Conservation (phyloP, 2,797 vertebrate genomes). For the Anabacerthia variegaticeps region DNA sequence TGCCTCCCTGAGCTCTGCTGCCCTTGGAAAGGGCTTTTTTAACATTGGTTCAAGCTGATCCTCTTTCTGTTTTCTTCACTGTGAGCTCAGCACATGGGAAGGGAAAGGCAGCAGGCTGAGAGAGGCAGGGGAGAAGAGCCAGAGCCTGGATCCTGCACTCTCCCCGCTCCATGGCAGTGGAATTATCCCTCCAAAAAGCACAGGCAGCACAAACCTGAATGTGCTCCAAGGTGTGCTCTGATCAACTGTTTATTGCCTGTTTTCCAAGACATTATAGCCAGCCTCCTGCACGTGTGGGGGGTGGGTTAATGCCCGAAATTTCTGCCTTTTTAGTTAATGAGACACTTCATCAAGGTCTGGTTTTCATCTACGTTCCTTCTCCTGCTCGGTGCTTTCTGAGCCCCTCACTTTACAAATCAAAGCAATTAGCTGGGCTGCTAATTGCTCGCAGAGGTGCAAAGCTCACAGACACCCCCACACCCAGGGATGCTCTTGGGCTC, state of each 20-base stretch:
- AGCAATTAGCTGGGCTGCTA: conserved; percentile 30
- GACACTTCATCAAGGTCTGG: conserved; percentile 41
- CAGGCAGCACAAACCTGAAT: not conserved
- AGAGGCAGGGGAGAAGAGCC: not conserved
- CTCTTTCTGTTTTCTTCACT: not conserved
- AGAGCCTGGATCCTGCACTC: not conserved
- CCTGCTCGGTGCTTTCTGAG: not conserved
- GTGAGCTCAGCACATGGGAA: not conserved
- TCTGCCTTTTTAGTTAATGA: conserved; percentile 44
- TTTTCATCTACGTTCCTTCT: not conserved
- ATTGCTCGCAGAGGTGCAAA: not conserved
- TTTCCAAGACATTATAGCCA: not conserved
- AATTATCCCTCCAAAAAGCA: not conserved
- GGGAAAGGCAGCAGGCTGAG: not conserved
- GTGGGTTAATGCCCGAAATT: not conserved
- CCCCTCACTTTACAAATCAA: not conserved
- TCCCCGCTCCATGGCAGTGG: not conserved
- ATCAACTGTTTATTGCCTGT: not conserved
- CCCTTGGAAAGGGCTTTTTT: not conserved
- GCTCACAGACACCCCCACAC: not conserved
- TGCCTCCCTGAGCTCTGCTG: not conserved
- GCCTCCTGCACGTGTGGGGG: not conserved
- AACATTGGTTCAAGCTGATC: not conserved
- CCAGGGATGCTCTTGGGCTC: not conserved
- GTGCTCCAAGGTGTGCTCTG: not conserved